phyloP scores from a whole-genome alignment of 2,797 vertebrate genomes.

The Falco novaeseelandiae region DNA sequence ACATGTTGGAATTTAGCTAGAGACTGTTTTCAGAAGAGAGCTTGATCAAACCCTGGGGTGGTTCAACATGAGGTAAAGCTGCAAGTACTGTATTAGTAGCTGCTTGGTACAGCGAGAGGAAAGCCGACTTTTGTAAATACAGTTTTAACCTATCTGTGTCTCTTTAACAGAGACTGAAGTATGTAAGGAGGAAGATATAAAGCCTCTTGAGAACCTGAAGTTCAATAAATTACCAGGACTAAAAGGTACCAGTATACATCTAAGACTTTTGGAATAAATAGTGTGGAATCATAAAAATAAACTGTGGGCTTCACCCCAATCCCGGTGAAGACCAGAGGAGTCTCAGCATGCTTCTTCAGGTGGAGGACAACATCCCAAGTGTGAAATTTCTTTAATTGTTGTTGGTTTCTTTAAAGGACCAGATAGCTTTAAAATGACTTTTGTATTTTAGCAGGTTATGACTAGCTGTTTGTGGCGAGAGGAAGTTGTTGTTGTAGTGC shows the following conservation, averaged over 20 bases:
- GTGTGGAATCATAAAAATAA: neutral
- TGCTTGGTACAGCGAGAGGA: neutral
- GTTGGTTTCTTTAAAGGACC: neutral
- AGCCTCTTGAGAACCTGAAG: neutral
- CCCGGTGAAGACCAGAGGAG: neutral
- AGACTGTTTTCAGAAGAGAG: neutral
- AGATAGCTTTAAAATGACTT: neutral
- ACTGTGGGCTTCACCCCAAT: neutral
- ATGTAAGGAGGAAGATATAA: neutral
- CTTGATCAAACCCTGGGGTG: neutral
- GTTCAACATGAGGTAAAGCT: neutral
- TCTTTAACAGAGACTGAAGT: neutral
- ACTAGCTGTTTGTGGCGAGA: neutral
- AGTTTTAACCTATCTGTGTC: neutral
- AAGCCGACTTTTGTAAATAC: neutral
- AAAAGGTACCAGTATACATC: neutral
- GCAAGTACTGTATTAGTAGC: neutral
- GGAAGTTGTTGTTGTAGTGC: neutral
- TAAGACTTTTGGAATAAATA: neutral
- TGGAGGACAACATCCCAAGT: neutral
- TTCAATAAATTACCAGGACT: neutral
- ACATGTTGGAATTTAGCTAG: neutral
- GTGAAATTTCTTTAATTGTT: neutral
- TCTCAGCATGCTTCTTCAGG: neutral
- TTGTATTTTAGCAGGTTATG: neutral